Percentiles rank a stretch among this genome's conserved stretches.
Conservation (phyloP, 2,888 invertebrate genomes). For the Tetragonula carbonaria region DNA sequence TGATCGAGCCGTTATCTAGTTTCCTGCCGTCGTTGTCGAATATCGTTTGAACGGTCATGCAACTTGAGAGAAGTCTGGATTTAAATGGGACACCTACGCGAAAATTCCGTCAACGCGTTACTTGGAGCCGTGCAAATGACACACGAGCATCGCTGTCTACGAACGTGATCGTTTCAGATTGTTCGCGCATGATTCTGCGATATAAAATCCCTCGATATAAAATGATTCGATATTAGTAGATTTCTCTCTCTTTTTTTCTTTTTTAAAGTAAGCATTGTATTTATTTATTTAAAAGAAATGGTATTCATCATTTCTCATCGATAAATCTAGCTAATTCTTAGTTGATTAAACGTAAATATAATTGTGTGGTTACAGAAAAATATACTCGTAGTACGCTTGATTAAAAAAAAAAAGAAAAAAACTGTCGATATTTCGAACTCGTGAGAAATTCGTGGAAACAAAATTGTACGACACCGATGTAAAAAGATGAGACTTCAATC, state of each 20-base stretch:
- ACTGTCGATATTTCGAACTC: too few relatives aligned
- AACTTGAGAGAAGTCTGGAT: constrained; percentile 40
- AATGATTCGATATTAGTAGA: too few relatives aligned
- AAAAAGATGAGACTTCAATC: too few relatives aligned
- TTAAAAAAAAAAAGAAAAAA: too few relatives aligned
- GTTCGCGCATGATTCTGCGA: constrained; percentile 2
- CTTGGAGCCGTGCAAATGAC: constrained; percentile 33
- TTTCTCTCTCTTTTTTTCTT: too few relatives aligned
- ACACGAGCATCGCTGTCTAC: constrained; percentile 24
- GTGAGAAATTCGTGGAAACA: too few relatives aligned
- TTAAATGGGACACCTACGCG: constrained; percentile 55
- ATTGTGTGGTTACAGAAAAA: too few relatives aligned
- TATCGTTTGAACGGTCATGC: background rate
- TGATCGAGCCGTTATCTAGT: too few relatives aligned
- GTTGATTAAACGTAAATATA: too few relatives aligned
- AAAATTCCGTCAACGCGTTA: constrained; percentile 48
- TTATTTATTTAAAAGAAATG: background rate
- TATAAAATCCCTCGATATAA: background rate
- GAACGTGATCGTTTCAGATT: constrained; percentile 24
- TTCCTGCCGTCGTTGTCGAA: background rate
- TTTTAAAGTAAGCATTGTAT: background rate
- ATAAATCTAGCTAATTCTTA: too few relatives aligned
- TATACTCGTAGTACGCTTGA: too few relatives aligned
- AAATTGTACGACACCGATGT: too few relatives aligned
- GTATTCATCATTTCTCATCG: background rate